Conservation (phyloP, 2,888 invertebrate species). For the Cheilosia pagana region DNA sequence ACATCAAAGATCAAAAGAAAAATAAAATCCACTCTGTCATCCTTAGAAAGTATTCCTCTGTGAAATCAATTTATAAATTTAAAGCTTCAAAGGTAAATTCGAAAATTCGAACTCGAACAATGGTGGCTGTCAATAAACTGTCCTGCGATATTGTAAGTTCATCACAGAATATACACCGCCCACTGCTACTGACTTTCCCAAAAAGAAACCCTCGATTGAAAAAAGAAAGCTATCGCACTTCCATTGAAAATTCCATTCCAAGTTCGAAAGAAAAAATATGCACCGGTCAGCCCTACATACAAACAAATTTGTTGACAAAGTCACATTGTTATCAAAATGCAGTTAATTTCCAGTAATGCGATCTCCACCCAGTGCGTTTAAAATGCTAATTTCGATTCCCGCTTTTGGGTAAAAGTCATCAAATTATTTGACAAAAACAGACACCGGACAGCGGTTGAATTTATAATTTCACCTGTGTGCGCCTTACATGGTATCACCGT, state of each 20-base stretch:
- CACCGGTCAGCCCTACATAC: constrained; percentile 6
- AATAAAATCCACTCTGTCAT: too few relatives aligned
- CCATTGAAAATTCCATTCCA: too few relatives aligned
- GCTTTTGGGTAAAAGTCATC: constrained; percentile 54
- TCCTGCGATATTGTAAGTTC: too few relatives aligned
- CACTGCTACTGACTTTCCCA: neutral
- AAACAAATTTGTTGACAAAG: constrained; percentile 6
- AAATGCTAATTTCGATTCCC: constrained; percentile 53
- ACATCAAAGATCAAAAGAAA: too few relatives aligned
- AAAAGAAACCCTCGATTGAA: neutral
- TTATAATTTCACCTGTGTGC: constrained; percentile 16
- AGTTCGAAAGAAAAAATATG: neutral
- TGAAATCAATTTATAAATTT: neutral
- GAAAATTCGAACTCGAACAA: neutral
- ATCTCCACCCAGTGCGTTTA: constrained; percentile 39
- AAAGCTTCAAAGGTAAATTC: neutral
- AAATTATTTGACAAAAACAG: constrained; percentile 35
- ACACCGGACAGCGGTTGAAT: constrained; percentile 22
- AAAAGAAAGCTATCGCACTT: neutral
- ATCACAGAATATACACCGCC: neutral
- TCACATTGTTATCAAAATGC: constrained; percentile 40
- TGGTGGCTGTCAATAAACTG: too few relatives aligned
- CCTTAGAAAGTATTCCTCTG: too few relatives aligned
- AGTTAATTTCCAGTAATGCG: constrained; percentile 57
- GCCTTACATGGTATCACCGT: neutral